Evolutionary conservation across 2,797 vertebrate genomes (phyloP), one percentile per base, ranked within the genome.

Genomic region (Cottoperca gobio): DNA sequence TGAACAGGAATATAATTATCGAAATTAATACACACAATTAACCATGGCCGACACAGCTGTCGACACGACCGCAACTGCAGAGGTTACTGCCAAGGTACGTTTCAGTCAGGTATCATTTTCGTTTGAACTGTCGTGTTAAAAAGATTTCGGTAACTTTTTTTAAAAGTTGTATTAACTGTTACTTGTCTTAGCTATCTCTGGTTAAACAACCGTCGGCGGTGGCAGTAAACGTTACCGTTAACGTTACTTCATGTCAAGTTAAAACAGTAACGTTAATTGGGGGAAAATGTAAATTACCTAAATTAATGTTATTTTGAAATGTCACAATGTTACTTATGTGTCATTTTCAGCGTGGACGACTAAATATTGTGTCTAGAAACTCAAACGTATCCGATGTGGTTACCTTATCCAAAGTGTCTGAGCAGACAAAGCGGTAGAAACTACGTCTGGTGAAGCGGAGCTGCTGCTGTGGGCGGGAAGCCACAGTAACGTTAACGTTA

Each of bases 31-130:
- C 2, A n/a, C 49, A 48, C 79, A 81, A 79, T 28, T 62, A 84
- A 66, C 78, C 71, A 96, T 96, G 96, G 95, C 96, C 76, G 96
- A 96, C 53, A 94, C 93, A 82, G 94, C 87, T 89, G 95, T 95
- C 82, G 95, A 95, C 58, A 95, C 92, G 26, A 95, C 93, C 83
- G 89, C 91, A 50, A 73, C 92, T 79, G 82, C 93, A 70, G 95
- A 96, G 90, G 91, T 95, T 84, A 94, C 93, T 74, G 89, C 93
- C 62, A 96, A 96, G 95, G 95, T 96, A 88, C 76, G 93, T 93
- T 87, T 82, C 48, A 72, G 82, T 82, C 66, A 76, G 23, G 13
- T 64, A 73, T 57, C 64, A 62, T 64, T 31, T 23, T 23, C 16
- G 19, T 11, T 67, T 61, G n/a, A 79, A 59, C 24, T 64, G 63